Evolutionary conservation across 1,140 invertebrate species (phyloP).

Genomic region (Drosophila leontia): DNA sequence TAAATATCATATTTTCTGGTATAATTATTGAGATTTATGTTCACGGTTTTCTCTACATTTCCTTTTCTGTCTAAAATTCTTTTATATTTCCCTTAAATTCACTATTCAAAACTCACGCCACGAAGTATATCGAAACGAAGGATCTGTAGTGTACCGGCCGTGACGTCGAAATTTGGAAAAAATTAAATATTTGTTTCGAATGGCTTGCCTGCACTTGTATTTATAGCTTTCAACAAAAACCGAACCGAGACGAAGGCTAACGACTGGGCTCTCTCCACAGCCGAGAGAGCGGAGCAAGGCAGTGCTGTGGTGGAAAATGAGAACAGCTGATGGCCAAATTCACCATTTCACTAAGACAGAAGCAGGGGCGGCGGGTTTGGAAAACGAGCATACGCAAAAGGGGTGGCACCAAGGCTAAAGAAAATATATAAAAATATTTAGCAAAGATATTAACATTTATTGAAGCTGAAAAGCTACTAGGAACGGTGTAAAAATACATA

Average conservation of each 20-base stretch:
- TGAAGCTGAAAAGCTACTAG: too few relatives aligned
- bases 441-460: background rate
- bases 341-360: background rate
- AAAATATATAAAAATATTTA: background rate
- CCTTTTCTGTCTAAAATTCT: background rate
- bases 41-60: too few relatives aligned
- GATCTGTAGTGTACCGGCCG: slow-evolving; percentile 4
- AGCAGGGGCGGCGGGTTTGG: too few relatives aligned
- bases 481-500: too few relatives aligned
- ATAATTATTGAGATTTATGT: background rate
- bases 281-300: background rate
- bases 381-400: slow-evolving; percentile 1
- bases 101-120: slow-evolving; percentile 3
- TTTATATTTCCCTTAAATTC: background rate
- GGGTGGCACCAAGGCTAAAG: background rate
- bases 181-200: background rate
- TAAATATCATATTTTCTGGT: background rate
- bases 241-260: slow-evolving; percentile 2
- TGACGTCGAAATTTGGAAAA: slow-evolving; percentile 6
- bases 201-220: slow-evolving; percentile 2
- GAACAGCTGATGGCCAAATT: slow-evolving; percentile 25
- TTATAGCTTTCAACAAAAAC: slow-evolving; percentile 1
- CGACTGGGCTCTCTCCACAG: background rate
- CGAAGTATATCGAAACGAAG: background rate
- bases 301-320: slow-evolving; percentile 20